phyloP scores from a whole-genome alignment of 35 echinoderm and acorn worm genomes.

The Nesometra sesokonis region DNA sequence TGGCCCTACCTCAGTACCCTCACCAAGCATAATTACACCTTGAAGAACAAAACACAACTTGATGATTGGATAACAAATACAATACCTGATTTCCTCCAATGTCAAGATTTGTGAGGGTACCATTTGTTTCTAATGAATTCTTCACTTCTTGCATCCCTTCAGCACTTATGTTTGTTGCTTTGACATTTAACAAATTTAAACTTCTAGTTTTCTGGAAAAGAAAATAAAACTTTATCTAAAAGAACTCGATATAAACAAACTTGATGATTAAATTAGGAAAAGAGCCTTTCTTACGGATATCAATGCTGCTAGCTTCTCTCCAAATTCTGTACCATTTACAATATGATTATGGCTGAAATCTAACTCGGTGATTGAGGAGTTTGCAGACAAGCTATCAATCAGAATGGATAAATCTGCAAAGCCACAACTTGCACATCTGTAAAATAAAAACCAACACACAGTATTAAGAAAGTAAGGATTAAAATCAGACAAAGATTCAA shows the following conservation, averaged over 20 bases:
- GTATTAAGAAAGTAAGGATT: too few species aligned
- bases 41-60: too few species aligned
- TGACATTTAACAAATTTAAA: background rate
- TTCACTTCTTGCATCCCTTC: conserved; percentile 20
- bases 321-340: conserved; percentile 22
- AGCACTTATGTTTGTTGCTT: conserved; percentile 12
- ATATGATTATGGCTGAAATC: conserved; percentile 60
- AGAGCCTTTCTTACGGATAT: conserved; percentile 13
- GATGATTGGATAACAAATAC: background rate
- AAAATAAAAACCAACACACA: background rate
- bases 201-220: background rate
- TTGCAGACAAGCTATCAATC: conserved; percentile 32
- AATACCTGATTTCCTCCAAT: conserved; percentile 53
- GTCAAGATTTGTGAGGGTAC: conserved; percentile 20
- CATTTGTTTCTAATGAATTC: conserved; percentile 26
- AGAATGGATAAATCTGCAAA: conserved; percentile 21
- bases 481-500: too few species aligned
- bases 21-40: too few species aligned
- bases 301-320: background rate
- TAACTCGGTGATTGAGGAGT: conserved; percentile 19
- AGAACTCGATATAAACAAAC: background rate
- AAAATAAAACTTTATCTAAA: background rate
- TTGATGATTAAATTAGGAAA: background rate
- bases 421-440: conserved; percentile 50
- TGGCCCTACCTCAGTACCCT: too few species aligned